Conservation (phyloP, 2,888 invertebrate genomes). For the Macaria liturata region DNA sequence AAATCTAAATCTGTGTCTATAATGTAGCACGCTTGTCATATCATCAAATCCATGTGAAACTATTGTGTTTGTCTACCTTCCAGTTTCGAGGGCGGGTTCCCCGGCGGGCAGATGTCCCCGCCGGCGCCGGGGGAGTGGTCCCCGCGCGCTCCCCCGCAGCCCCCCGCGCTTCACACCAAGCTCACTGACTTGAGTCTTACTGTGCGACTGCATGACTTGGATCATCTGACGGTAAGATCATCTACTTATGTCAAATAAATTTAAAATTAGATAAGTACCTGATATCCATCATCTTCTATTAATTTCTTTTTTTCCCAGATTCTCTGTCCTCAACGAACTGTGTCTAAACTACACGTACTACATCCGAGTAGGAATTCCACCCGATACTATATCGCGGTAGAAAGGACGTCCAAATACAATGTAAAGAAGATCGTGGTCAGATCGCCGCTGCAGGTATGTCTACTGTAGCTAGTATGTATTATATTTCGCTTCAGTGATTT, state of each 20-base stretch:
- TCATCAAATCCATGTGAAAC: too few species aligned
- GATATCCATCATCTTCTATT: too few species aligned
- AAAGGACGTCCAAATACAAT: constrained; percentile 83
- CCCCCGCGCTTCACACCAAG: constrained; percentile 83
- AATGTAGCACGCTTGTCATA: too few species aligned
- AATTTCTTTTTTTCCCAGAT: constrained; percentile 54
- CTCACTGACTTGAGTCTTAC: constrained; percentile 86
- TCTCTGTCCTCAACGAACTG: constrained; percentile 85
- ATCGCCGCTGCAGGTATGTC: constrained; percentile 88
- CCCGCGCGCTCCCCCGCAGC: constrained; percentile 57
- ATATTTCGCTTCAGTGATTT: too few species aligned
- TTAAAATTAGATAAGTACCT: too few species aligned
- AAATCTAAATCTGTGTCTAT: too few species aligned
- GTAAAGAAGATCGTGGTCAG: constrained; percentile 85
- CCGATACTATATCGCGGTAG: constrained; percentile 88
- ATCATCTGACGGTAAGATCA: constrained; percentile 81
- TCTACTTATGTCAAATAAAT: too few species aligned
- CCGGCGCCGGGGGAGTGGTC: constrained; percentile 43
- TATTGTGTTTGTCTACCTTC: too few species aligned
- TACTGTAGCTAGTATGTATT: too few species aligned
- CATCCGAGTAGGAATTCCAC: constrained; percentile 84
- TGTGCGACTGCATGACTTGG: constrained; percentile 85
- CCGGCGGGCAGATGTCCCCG: constrained; percentile 60
- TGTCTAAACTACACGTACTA: constrained; percentile 85
- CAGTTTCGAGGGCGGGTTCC: constrained; percentile 79